These are phyloP conservation scores for Oscheius sp. DNA, from an alignment of 1,140 invertebrate genomes.

Conservation along the genomic window DNA sequence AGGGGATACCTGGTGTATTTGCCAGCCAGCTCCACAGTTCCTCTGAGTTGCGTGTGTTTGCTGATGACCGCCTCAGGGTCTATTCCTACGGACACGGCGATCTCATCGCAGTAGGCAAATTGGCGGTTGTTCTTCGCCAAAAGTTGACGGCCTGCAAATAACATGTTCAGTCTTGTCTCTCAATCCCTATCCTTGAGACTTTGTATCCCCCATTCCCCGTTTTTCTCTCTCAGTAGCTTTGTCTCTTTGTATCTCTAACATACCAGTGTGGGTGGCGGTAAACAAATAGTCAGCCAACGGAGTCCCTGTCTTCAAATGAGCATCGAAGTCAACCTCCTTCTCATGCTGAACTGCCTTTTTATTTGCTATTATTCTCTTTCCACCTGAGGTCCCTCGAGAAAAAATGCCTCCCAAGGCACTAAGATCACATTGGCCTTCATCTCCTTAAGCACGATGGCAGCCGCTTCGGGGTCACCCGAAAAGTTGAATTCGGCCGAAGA, in stretches of 20 bases:
- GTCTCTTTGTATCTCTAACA: too few species aligned
- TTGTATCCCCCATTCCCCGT: not conserved
- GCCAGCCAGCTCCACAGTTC: slow-evolving; percentile 52
- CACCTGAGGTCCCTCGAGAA: slow-evolving; percentile 38
- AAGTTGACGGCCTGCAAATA: slow-evolving; percentile 37
- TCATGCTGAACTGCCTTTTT: slow-evolving; percentile 30
- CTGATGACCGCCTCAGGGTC: slow-evolving; percentile 47
- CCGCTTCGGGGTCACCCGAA: slow-evolving; percentile 74
- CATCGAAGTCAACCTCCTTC: slow-evolving; percentile 50
- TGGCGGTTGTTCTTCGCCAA: slow-evolving; percentile 45
- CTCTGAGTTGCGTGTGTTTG: slow-evolving; percentile 45
- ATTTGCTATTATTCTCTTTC: too few species aligned
- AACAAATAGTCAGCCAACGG: slow-evolving; percentile 53
- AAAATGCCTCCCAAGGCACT: slow-evolving; percentile 60
- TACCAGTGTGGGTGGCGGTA: slow-evolving; percentile 42
- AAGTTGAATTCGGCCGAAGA: slow-evolving; percentile 78
- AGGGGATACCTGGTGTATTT: too few species aligned
- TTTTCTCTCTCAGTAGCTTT: too few species aligned
- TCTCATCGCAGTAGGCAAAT: slow-evolving; percentile 57
- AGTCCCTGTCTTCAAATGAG: slow-evolving; percentile 48
- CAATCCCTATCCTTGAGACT: not conserved
- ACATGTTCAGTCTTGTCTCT: not conserved
- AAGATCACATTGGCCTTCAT: slow-evolving; percentile 71
- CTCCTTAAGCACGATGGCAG: slow-evolving; percentile 79
- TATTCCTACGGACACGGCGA: slow-evolving; percentile 53